phyloP scores from a whole-genome alignment of 2,113 vertebrate species.

The Cepphus grylle region DNA sequence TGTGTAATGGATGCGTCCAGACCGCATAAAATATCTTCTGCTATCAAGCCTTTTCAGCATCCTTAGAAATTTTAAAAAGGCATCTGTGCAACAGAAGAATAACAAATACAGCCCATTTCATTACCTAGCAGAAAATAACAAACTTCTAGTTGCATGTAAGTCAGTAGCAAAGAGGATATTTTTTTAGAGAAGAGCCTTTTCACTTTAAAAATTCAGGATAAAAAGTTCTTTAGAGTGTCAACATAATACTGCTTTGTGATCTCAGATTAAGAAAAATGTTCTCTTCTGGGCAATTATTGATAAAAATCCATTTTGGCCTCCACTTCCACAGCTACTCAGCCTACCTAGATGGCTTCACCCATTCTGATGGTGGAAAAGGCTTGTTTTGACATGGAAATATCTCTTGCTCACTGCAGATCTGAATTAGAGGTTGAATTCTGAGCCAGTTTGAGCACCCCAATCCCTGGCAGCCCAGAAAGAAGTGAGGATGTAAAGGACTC shows the following conservation, averaged over 20 bases:
- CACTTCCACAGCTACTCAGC: not conserved
- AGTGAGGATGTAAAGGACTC: not conserved
- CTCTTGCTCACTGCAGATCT: not conserved
- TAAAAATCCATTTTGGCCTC: not conserved
- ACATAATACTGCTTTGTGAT: not conserved
- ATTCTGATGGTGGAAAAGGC: not conserved
- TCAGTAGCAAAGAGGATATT: rapidly evolving
- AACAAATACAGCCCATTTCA: not conserved
- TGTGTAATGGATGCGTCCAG: not conserved
- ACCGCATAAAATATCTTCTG: not conserved
- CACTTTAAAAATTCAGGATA: not conserved
- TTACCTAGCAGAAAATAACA: not conserved
- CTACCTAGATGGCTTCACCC: not conserved
- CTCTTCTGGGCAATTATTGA: not conserved
- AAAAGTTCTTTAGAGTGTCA: not conserved
- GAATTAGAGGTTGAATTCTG: not conserved
- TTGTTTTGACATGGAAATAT: not conserved
- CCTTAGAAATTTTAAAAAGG: not conserved
- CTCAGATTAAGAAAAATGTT: not conserved
- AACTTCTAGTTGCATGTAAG: not conserved
- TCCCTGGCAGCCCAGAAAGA: not conserved
- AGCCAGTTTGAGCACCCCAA: not conserved
- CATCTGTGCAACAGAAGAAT: not conserved
- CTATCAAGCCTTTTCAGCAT: not conserved
- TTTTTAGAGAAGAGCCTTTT: not conserved